Percentiles rank a stretch among this genome's conserved stretches.
These are phyloP conservation scores for Phortica variegata DNA, from an alignment of 1,140 invertebrate species.

Conservation along the genomic window DNA sequence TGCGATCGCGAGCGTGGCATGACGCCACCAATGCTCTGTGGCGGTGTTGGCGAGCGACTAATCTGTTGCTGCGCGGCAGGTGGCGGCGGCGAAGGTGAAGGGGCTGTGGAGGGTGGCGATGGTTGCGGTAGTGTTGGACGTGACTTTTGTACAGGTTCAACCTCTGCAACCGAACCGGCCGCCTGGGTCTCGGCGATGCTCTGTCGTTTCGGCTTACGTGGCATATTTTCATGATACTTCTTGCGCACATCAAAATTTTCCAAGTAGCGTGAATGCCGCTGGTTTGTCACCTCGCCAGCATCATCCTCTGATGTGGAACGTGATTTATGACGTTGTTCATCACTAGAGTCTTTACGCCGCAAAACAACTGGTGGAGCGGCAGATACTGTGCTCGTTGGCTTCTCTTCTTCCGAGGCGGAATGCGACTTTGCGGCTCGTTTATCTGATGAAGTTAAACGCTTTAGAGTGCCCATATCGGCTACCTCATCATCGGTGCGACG, in stretches of 20 bases:
- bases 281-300: constrained; percentile 19
- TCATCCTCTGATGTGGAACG: constrained; percentile 18
- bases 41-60: no score
- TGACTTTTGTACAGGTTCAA: neutral
- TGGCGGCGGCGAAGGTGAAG: constrained; percentile 14
- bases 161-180: no score
- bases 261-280: constrained; percentile 47
- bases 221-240: constrained; percentile 48
- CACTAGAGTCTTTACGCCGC: no score
- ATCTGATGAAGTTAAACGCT: no score
- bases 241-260: constrained; percentile 53
- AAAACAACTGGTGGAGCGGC: constrained; percentile 1
- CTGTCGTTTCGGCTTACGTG: constrained; percentile 44
- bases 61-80: constrained; percentile 2
- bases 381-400: neutral
- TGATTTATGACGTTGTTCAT: constrained; percentile 11
- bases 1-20: constrained; percentile 6
- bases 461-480: neutral
- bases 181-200: constrained; percentile 24
- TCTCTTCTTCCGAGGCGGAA: constrained; percentile 46
- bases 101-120: constrained; percentile 18
- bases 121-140: constrained; percentile 19
- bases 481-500: constrained; percentile 25
- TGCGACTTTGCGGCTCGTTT: constrained; percentile 24
- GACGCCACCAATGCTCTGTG: no score